Percentiles rank a stretch among this genome's conserved stretches.
Evolutionary conservation across 2,113 vertebrate genomes (phyloP).

Genomic region (Bufo gargarizans): DNA sequence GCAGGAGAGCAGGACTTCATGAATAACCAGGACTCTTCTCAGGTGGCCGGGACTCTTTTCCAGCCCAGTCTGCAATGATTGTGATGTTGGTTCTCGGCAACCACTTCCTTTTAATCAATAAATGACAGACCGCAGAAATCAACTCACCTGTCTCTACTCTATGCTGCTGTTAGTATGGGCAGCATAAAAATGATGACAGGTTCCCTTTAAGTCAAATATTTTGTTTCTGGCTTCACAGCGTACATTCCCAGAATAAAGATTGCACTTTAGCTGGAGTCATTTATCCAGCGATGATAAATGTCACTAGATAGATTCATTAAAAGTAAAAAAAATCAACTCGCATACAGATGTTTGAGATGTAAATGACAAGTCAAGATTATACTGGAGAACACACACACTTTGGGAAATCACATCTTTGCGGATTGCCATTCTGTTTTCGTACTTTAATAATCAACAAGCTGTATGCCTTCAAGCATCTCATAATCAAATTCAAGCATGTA

Average conservation of each 20-base stretch:
- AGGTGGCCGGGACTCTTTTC: no score
- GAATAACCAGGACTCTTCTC: no score
- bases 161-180: no score
- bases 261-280: conserved; percentile 10
- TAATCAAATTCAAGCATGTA: conserved; percentile 72
- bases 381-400: conserved; percentile 31
- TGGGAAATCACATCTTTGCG: conserved; percentile 60
- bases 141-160: no score
- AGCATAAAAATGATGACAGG: no score
- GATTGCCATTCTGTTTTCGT: conserved; percentile 74
- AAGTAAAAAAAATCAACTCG: conserved; percentile 22
- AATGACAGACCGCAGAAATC: no score
- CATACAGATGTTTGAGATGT: conserved; percentile 45
- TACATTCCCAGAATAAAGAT: background rate
- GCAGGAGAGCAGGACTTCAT: no score
- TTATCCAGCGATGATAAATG: conserved; percentile 24
- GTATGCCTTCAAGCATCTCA: conserved; percentile 71
- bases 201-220: background rate
- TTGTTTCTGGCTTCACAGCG: background rate
- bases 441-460: conserved; percentile 74
- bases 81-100: no score
- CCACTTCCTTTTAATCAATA: no score
- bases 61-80: no score
- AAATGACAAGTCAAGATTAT: conserved; percentile 35
- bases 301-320: conserved; percentile 40